Conservation (phyloP, 2,113 vertebrate genomes). For the Eleginops maclovinus region DNA sequence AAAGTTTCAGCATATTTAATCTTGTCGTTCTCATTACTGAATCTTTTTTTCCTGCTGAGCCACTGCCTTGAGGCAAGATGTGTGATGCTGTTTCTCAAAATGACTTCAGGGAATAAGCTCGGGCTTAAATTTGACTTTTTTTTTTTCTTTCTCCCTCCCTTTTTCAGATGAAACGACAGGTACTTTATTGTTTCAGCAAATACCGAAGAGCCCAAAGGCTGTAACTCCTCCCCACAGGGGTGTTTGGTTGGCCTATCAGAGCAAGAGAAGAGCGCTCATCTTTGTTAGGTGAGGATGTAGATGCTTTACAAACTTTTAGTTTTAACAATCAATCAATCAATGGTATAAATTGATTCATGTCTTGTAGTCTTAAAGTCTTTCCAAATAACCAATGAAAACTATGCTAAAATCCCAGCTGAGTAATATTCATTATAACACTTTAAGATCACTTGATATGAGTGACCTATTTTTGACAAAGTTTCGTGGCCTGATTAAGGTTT, state of each 20-base stretch:
- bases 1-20: slow-evolving; percentile 64
- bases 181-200: slow-evolving; percentile 82
- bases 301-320: background rate
- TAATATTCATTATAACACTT: background rate
- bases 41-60: slow-evolving; percentile 24
- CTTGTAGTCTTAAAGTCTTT: background rate
- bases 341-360: background rate
- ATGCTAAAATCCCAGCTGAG: background rate
- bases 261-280: slow-evolving; percentile 42
- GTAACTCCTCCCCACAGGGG: slow-evolving; percentile 74
- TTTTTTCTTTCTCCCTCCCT: background rate
- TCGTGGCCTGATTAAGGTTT: slow-evolving; percentile 17
- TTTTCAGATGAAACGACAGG: slow-evolving; percentile 66
- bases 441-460: slow-evolving; percentile 9
- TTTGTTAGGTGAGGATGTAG: slow-evolving; percentile 34
- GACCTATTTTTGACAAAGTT: slow-evolving; percentile 41
- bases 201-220: slow-evolving; percentile 74
- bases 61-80: slow-evolving; percentile 66
- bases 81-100: slow-evolving; percentile 52
- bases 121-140: slow-evolving; percentile 47
- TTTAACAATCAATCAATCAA: no score
- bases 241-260: slow-evolving; percentile 53
- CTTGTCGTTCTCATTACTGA: slow-evolving; percentile 50
- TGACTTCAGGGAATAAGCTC: slow-evolving; percentile 65
- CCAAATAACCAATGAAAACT: background rate